These are phyloP conservation scores for Xestia rhomboidea DNA, from an alignment of 2,888 invertebrate genomes.

Conservation along the genomic window DNA sequence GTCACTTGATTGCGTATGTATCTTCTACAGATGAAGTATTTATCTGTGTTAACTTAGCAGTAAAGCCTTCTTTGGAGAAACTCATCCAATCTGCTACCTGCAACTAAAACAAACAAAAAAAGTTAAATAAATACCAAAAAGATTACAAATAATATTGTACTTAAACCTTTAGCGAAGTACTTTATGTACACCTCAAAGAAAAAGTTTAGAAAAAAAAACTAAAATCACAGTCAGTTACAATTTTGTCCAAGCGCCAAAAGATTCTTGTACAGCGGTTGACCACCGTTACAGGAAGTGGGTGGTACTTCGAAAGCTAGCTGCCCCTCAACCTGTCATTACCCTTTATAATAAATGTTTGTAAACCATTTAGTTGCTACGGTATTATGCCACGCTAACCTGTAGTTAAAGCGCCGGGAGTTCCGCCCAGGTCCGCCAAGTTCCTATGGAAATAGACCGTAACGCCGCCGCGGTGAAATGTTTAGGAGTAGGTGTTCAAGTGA, in stretches of 20 bases:
- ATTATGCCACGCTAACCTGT: slow-evolving; percentile 34
- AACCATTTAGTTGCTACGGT: slow-evolving; percentile 15
- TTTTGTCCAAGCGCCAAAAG: neutral
- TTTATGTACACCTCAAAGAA: neutral
- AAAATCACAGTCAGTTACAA: neutral
- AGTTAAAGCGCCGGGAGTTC: slow-evolving; percentile 23
- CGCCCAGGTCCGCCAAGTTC: slow-evolving; percentile 11
- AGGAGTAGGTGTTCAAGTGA: slow-evolving; percentile 19
- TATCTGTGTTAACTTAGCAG: neutral
- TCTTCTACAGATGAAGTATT: neutral
- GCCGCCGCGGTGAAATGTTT: slow-evolving; percentile 7
- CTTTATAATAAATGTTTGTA: slow-evolving; percentile 2
- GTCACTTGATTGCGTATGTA: neutral
- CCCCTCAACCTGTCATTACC: slow-evolving; percentile 33
- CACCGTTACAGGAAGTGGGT: slow-evolving; percentile 25
- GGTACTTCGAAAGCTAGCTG: neutral
- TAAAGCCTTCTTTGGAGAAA: neutral
- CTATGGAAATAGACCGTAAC: slow-evolving; percentile 39
- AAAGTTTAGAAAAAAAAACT: neutral
- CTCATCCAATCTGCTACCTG: neutral
- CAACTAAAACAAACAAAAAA: neutral
- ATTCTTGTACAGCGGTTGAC: neutral
- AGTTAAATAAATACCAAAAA: neutral
- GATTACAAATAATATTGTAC: neutral
- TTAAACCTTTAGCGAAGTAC: neutral